These are phyloP conservation scores for Drosophila punjabiensis DNA, from an alignment of 1,140 invertebrate species.

Conservation along the genomic window DNA sequence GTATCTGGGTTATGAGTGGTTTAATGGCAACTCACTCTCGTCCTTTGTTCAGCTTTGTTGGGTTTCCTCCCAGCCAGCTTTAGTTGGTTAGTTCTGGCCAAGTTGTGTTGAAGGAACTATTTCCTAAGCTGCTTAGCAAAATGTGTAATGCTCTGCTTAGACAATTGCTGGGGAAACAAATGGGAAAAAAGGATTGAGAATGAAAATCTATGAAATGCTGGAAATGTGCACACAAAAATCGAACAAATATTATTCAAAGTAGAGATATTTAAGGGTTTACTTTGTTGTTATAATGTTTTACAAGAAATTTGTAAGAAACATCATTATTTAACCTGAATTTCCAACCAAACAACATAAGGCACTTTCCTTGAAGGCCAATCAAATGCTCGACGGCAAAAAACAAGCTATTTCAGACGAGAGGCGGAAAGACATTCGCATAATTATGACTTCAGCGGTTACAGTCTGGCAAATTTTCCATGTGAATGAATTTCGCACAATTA, in stretches of 20 bases:
- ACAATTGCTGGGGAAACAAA: conserved; percentile 19
- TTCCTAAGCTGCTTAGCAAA: conserved; percentile 48
- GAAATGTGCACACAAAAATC: background rate
- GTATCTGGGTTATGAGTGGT: conserved; percentile 80
- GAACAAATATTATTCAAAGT: background rate
- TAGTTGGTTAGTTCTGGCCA: conserved; percentile 38
- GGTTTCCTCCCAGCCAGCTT: conserved; percentile 25
- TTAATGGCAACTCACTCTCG: conserved; percentile 65
- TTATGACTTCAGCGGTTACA: conserved; percentile 78
- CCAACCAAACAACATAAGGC: conserved; percentile 1
- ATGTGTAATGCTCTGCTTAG: conserved; percentile 46
- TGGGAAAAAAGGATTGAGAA: background rate
- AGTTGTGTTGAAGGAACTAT: conserved; percentile 44
- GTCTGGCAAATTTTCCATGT: conserved; percentile 79
- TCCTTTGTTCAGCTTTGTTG: conserved; percentile 53
- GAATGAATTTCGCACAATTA: conserved; percentile 82
- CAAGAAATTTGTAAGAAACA: background rate
- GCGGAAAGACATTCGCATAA: conserved; percentile 63
- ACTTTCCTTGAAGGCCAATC: conserved; percentile 38
- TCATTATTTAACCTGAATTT: conserved; percentile 15
- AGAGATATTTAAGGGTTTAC: background rate
- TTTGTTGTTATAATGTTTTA: background rate
- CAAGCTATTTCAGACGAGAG: conserved; percentile 13
- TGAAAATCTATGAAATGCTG: background rate
- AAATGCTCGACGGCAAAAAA: conserved; percentile 23